Conservation (phyloP, 2,797 vertebrate genomes). For the Acridotheres tristis region DNA sequence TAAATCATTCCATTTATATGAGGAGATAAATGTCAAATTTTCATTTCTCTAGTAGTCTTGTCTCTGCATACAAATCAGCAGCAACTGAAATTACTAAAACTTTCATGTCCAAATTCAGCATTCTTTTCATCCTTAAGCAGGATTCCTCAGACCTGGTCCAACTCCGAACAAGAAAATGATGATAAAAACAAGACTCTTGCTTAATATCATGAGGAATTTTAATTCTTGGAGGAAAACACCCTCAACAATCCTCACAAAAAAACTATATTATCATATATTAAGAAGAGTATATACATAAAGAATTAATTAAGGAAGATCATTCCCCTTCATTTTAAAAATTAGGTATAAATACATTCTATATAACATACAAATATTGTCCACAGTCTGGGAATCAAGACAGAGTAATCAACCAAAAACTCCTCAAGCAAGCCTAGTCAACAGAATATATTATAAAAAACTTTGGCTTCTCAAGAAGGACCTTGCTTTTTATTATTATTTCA, state of each 20-base stretch:
- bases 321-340: background rate
- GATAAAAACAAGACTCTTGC: background rate
- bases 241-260: background rate
- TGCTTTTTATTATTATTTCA: background rate
- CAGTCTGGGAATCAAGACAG: background rate
- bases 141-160: background rate
- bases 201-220: background rate
- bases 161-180: background rate
- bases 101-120: background rate
- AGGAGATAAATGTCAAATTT: constrained; percentile 44
- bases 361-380: background rate
- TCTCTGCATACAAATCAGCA: constrained; percentile 23
- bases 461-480: background rate
- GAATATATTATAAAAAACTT: background rate
- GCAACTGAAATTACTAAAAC: constrained; percentile 9
- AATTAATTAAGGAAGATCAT: background rate
- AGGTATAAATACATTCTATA: background rate
- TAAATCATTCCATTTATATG: constrained; percentile 20
- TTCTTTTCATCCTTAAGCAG: background rate
- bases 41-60: constrained; percentile 8
- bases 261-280: background rate
- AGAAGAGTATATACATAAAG: background rate
- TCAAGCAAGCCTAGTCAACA: background rate
- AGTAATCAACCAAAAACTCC: background rate
- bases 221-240: background rate